phyloP scores from a whole-genome alignment of 2,888 invertebrate genomes.

The Molorchus minor region DNA sequence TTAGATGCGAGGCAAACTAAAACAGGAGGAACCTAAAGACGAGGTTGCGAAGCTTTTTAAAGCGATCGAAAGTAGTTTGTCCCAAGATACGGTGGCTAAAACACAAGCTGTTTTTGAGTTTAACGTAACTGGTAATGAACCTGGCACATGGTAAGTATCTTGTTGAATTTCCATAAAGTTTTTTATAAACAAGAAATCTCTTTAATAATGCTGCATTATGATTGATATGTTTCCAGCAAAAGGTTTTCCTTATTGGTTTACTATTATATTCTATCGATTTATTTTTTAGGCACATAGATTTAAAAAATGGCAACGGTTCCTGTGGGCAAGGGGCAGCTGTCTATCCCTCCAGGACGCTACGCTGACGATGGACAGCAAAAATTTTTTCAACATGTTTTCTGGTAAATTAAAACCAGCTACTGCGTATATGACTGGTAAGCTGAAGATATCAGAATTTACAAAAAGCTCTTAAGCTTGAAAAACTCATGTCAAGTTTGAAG shows the following conservation, averaged over 20 bases:
- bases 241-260: too few species aligned
- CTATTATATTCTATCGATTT: too few species aligned
- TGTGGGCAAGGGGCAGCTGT: slow-evolving; percentile 84
- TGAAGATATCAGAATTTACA: slow-evolving; percentile 93
- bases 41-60: slow-evolving; percentile 76
- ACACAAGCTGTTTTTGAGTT: slow-evolving; percentile 89
- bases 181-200: too few species aligned
- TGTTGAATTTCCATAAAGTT: too few species aligned
- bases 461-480: slow-evolving; percentile 94
- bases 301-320: slow-evolving; percentile 85
- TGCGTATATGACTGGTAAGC: slow-evolving; percentile 96
- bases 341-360: too few species aligned
- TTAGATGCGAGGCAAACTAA: slow-evolving; percentile 17
- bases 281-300: slow-evolving; percentile 79
- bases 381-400: slow-evolving; percentile 83
- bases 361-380: slow-evolving; percentile 81
- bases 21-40: slow-evolving; percentile 61
- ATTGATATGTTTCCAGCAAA: too few species aligned
- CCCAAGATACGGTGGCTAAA: slow-evolving; percentile 80
- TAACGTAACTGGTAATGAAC: slow-evolving; percentile 79
- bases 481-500: slow-evolving; percentile 84
- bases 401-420: slow-evolving; percentile 90
- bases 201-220: too few species aligned
- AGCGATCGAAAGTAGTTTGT: slow-evolving; percentile 75
- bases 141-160: slow-evolving; percentile 59